phyloP scores from a whole-genome alignment of 2,113 vertebrate species.

The Mesoclemmys tuberculata region DNA sequence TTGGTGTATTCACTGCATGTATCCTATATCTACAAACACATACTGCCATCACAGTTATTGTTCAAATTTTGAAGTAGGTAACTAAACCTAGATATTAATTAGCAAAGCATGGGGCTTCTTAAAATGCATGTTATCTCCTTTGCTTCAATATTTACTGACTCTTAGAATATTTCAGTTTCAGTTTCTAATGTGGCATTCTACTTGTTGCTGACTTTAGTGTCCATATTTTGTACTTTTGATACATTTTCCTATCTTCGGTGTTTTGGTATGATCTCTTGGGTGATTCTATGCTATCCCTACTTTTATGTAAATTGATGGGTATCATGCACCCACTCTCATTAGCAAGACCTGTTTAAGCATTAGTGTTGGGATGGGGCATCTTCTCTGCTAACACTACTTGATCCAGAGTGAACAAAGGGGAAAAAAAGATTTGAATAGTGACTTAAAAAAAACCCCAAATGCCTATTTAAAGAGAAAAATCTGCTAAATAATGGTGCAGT shows the following conservation, averaged over 20 bases:
- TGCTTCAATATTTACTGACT: background rate
- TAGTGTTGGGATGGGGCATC: background rate
- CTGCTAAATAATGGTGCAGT: slow-evolving; percentile 37
- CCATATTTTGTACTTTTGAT: background rate
- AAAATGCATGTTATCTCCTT: background rate
- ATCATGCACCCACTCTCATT: rapidly evolving
- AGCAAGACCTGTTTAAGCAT: background rate
- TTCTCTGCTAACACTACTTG: background rate
- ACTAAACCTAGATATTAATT: background rate
- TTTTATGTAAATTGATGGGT: no score
- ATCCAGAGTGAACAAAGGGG: background rate
- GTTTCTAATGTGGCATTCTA: background rate
- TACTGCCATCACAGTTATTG: background rate
- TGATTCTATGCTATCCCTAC: background rate
- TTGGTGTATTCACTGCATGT: background rate
- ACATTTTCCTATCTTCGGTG: background rate
- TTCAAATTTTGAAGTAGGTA: slow-evolving; percentile 15
- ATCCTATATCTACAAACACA: slow-evolving; percentile 24
- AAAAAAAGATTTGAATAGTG: background rate
- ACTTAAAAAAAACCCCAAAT: slow-evolving; percentile 4
- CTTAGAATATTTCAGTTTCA: background rate
- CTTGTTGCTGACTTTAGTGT: background rate
- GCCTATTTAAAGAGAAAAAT: slow-evolving; percentile 24
- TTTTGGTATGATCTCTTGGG: background rate
- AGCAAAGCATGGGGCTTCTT: background rate